These are phyloP conservation scores for Thymelicus lineola DNA, from an alignment of 2,888 invertebrate species.

Conservation along the genomic window DNA sequence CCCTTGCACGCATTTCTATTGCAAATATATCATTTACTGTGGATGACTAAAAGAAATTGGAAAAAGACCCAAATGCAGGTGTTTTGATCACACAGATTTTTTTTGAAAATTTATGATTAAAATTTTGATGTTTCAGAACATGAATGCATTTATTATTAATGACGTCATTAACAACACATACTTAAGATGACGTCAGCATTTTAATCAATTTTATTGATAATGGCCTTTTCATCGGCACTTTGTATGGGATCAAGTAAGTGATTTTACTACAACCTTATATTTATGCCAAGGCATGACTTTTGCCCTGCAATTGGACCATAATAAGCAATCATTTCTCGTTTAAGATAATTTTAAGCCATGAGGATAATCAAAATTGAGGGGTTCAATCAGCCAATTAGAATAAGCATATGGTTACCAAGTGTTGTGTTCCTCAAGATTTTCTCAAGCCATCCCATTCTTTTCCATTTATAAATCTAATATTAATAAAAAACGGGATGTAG, in stretches of 20 bases:
- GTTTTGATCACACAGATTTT: too few species aligned
- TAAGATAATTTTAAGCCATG: slow-evolving; percentile 22
- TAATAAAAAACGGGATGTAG: too few species aligned
- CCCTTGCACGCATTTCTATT: not conserved
- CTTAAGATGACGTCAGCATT: too few species aligned
- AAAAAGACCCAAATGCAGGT: too few species aligned
- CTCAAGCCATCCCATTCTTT: not conserved
- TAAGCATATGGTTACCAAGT: not conserved
- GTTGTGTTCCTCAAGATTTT: not conserved
- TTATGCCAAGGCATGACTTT: slow-evolving; percentile 17
- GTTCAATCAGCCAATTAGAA: not conserved
- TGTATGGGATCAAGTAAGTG: not conserved
- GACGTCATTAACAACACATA: too few species aligned
- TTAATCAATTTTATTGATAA: not conserved
- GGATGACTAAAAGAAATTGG: too few species aligned
- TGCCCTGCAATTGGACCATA: slow-evolving; percentile 30
- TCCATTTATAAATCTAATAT: too few species aligned
- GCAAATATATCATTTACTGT: not conserved
- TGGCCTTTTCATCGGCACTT: slow-evolving; percentile 5
- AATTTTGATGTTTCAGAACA: too few species aligned
- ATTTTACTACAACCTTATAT: slow-evolving; percentile 12
- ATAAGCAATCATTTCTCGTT: slow-evolving; percentile 29
- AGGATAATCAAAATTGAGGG: slow-evolving; percentile 21
- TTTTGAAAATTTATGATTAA: too few species aligned
- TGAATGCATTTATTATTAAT: too few species aligned